Base-by-base conservation (phyloP, 2,113 vertebrate genomes). In the Heterochromis multidens region DNA sequence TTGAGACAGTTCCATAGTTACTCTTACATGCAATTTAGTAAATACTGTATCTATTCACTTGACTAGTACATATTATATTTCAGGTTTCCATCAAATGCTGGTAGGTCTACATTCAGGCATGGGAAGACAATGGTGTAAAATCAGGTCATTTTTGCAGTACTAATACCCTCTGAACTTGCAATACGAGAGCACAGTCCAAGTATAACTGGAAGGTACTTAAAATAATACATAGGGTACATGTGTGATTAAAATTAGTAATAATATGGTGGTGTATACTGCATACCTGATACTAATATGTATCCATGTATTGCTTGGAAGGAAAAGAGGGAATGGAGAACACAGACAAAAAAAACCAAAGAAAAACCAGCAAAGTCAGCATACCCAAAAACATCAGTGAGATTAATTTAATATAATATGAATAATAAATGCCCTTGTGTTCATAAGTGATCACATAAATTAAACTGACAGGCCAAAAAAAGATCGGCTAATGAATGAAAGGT, bases 21-120 rank as follows among this genome's bases (percentile, higher is more conserved):
- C 79, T 33, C 17, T 79, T 61, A 65, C 40, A 10, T 87, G 13
- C 31, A 72, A 65, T 16, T 54, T 7, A 29, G 3, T 14, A 61
- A 79, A 70, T 56, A 16, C 19, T 58, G 62, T 33, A 54, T 43
- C 14, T 83, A 84, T 46, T 59, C 27, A 61, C 10, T 6, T 35
- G 60, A 87, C 84, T 58, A 82, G 49, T 74, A 79, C 43, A 79
- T 79, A 88, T 88, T 86, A 57, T 81, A 80, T 89, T 92, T 88
- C 54, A 87, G 67, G 80, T 84, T 72, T 72, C 65, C 65, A 83
- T 89, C 67, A 91, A 89, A 85, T 54, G 2, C 49, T 82, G 60
- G 49, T 57, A 79, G 59, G 43, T 57, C 43, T 13, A 21, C 13
- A 61, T 25, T 25, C 25, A 74, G 46, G 43, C 67, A 52, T 31